Evolutionary conservation across 2,113 vertebrate species (phyloP).

Genomic region (Cnemophilus loriae): DNA sequence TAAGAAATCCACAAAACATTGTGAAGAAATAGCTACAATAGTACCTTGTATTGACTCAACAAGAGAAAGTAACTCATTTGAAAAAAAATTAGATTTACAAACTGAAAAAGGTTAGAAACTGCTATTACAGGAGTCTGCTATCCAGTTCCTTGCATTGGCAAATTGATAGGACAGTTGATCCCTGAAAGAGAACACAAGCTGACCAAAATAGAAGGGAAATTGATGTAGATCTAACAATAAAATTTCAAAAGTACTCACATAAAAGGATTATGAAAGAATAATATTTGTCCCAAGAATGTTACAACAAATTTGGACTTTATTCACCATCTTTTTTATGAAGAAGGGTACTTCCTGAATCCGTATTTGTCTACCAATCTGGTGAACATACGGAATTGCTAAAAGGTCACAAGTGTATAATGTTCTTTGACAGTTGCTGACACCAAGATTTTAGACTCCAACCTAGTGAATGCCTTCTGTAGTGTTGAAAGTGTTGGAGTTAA

Average conservation of each 20-base stretch:
- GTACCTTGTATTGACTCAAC: background rate
- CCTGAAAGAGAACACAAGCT: background rate
- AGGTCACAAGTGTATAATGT: background rate
- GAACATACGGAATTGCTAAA: background rate
- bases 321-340: background rate
- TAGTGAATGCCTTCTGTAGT: background rate
- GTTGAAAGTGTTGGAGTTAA: background rate
- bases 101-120: background rate
- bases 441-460: background rate
- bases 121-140: background rate
- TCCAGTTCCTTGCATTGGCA: background rate
- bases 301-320: background rate
- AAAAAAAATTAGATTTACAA: background rate
- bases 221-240: background rate
- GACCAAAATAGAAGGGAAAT: background rate
- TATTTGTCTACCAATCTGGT: background rate
- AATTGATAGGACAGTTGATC: background rate
- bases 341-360: background rate
- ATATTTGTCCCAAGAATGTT: background rate
- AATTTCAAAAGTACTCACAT: background rate
- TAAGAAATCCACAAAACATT: background rate
- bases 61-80: background rate
- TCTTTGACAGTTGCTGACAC: background rate
- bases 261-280: background rate
- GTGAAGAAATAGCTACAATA: background rate